These are phyloP conservation scores for Apantesis nais DNA, from an alignment of 2,888 invertebrate genomes.

Conservation along the genomic window DNA sequence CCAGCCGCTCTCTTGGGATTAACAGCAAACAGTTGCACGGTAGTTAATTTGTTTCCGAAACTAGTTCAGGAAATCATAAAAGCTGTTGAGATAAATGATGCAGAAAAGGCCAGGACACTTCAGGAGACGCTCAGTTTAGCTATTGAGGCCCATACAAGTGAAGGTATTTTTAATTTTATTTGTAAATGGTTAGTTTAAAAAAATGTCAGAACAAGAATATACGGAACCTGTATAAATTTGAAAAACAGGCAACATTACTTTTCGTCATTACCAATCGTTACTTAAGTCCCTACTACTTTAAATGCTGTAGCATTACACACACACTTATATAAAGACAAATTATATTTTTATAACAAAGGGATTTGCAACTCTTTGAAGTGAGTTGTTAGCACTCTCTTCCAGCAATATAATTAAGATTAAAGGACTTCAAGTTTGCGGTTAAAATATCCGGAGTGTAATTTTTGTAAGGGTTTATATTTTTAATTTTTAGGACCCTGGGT, in stretches of 20 bases:
- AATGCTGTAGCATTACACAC: too few species aligned
- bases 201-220: too few species aligned
- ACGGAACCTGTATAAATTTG: too few species aligned
- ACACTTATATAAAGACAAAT: too few species aligned
- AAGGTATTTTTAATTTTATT: slow-evolving; percentile 73
- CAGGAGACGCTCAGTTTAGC: slow-evolving; percentile 85
- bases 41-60: slow-evolving; percentile 88
- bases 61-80: slow-evolving; percentile 84
- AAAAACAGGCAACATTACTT: too few species aligned
- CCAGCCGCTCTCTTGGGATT: slow-evolving; percentile 89
- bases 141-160: slow-evolving; percentile 79
- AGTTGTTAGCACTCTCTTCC: too few species aligned
- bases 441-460: too few species aligned
- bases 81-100: slow-evolving; percentile 77
- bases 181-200: neutral
- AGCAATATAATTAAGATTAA: too few species aligned
- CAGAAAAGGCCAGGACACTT: slow-evolving; percentile 74
- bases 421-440: neutral
- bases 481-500: slow-evolving; percentile 87
- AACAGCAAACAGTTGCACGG: slow-evolving; percentile 89
- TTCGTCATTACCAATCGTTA: too few species aligned
- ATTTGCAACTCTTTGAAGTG: too few species aligned
- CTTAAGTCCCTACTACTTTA: neutral
- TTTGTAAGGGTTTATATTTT: neutral
- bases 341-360: too few species aligned